A percentile compares a stretch with the other conserved stretches of the same genome.
phyloP scores from a whole-genome alignment of 2,113 vertebrate genomes.

The Pollimyrus isidori region DNA sequence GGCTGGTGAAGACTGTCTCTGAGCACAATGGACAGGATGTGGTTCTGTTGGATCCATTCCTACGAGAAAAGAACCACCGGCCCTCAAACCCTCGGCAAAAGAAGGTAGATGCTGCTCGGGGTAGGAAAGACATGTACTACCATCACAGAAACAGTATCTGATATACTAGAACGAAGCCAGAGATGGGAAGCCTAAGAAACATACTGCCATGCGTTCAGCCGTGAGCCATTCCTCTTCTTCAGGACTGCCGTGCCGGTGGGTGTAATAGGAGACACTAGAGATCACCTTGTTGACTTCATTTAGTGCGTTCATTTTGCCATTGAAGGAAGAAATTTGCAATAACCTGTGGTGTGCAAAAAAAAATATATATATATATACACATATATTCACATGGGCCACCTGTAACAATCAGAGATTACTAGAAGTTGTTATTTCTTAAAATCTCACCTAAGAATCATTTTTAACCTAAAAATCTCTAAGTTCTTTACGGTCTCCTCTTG shows the following conservation, averaged over 20 bases:
- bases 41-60: slow-evolving; percentile 99
- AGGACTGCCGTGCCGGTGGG: slow-evolving; percentile 90
- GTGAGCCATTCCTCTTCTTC: slow-evolving; percentile 98
- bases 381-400: background rate
- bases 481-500: slow-evolving; percentile 99
- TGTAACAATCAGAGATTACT: background rate
- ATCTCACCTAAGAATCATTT: slow-evolving; percentile 99
- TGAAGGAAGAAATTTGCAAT: slow-evolving; percentile 99
- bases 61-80: slow-evolving; percentile 36
- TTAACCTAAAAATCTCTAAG: slow-evolving; percentile 99
- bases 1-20: slow-evolving; percentile 97
- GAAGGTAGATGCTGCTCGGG: background rate
- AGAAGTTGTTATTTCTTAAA: background rate
- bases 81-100: background rate
- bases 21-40: slow-evolving; percentile 94
- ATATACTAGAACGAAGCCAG: background rate
- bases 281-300: slow-evolving; percentile 99
- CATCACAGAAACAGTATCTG: background rate
- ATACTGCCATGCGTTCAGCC: slow-evolving; percentile 96
- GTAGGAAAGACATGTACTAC: background rate
- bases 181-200: slow-evolving; percentile 32
- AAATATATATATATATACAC: background rate
- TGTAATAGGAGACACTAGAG: slow-evolving; percentile 97
- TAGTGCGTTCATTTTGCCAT: slow-evolving; percentile 99
- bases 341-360: slow-evolving; percentile 62